Base-by-base conservation (phyloP, 2,888 invertebrate species). In the Idaea dimidiata region DNA sequence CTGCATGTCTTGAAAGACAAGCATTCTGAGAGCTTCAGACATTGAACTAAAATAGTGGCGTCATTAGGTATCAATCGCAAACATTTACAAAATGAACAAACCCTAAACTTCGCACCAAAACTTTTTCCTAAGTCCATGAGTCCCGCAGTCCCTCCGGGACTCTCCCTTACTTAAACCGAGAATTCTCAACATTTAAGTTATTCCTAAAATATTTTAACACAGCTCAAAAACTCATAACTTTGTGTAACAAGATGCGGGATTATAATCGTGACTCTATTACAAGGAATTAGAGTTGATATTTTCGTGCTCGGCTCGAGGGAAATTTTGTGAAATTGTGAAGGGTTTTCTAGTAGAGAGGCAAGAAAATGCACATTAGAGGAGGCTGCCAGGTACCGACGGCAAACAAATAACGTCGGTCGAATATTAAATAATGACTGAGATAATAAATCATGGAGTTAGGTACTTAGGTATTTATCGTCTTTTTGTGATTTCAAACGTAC, bases 291-390 rank as follows among this genome's bases (percentile, higher is more conserved):
- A 58, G 64, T 68, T 58, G 33, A 55, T 55, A 65, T 64, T 67
- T 17, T 58, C 7, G 57, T 54, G 58, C 16, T 57, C 58, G 59
- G 43, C 10, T 14, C 17, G 55, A 16, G 55, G 59, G 53, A 60
- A 64, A 64, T 65, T 66, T 63, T 58, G 59, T 43, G 57, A 67
- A 63, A 66, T 67, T 62, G 66, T 62, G 66, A 66, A 71, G 66
- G 69, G 67, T 59, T 69, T 64, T 66, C 63, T 59, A 32, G 57
- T 66, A 58, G 65, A 56, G 62, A 66, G 56, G 59, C 58, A 63
- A 66, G 65, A 66, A 66, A 69, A 67, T 71, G 69, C 71, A 73
- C 69, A 68, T 70, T 69, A 72, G 62, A 63, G 57, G 65, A 63
- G 67, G 70, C 66, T 70, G 72, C 64, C n/a, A 54, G 14, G 67